These are phyloP conservation scores for Tamias sibiricus DNA, from an alignment of 2,113 vertebrate species.

Conservation along the genomic window DNA sequence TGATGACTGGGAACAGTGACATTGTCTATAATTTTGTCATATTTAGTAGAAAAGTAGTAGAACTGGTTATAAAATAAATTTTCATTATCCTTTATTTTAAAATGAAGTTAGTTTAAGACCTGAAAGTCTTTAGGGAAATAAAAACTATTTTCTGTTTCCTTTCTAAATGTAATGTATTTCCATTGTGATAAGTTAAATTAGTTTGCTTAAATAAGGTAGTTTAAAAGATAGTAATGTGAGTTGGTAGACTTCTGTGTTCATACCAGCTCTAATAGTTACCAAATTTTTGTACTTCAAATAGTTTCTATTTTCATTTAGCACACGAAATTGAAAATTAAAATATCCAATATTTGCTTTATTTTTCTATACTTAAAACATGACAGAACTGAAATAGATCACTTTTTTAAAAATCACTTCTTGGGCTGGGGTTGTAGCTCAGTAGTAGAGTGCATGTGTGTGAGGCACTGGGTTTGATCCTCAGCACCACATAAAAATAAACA, in stretches of 20 bases:
- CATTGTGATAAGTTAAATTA: neutral
- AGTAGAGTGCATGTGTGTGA: too few species aligned
- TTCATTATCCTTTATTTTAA: constrained; percentile 51
- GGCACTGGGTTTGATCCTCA: too few species aligned
- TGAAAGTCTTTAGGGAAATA: neutral
- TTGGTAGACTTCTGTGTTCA: neutral
- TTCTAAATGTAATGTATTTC: constrained; percentile 46
- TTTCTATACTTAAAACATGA: constrained; percentile 30
- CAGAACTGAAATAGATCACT: constrained; percentile 41
- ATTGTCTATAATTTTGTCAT: constrained; percentile 8
- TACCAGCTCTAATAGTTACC: neutral
- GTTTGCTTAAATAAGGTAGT: neutral
- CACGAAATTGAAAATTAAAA: constrained; percentile 29
- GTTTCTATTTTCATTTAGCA: constrained; percentile 48
- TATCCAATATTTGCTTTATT: constrained; percentile 41
- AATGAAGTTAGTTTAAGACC: constrained; percentile 32
- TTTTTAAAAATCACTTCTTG: neutral
- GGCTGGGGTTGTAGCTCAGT: too few species aligned
- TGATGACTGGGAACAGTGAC: constrained; percentile 6
- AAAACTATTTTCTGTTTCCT: constrained; percentile 21
- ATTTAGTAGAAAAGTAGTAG: constrained; percentile 11
- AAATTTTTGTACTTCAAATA: constrained; percentile 48
- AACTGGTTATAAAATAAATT: constrained; percentile 43
- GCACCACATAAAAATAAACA: too few species aligned
- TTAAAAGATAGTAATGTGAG: neutral